Evolutionary conservation across 2,113 vertebrate species (phyloP).

Genomic region (Callipepla californica): DNA sequence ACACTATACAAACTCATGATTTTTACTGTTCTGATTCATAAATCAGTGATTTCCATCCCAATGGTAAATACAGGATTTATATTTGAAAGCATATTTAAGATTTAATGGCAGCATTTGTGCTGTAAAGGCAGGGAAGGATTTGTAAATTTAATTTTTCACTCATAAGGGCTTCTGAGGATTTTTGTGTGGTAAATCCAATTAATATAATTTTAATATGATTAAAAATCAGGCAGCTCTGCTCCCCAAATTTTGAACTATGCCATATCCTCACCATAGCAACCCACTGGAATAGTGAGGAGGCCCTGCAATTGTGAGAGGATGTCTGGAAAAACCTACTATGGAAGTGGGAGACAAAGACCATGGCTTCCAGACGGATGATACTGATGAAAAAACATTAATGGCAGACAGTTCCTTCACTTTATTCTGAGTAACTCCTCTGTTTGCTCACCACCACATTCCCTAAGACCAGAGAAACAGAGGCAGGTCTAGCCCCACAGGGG

Average conservation of each 20-base stretch:
- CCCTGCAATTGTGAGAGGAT: neutral
- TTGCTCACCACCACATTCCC: neutral
- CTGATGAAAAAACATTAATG: neutral
- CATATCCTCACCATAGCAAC: neutral
- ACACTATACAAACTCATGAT: conserved; percentile 24
- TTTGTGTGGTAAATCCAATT: conserved; percentile 36
- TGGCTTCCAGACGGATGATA: neutral
- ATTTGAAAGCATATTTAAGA: conserved; percentile 57
- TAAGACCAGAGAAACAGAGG: neutral
- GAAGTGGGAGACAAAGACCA: neutral
- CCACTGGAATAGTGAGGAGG: neutral
- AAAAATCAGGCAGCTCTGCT: neutral
- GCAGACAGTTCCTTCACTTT: neutral
- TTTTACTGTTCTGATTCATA: conserved; percentile 52
- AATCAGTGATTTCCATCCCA: conserved; percentile 43
- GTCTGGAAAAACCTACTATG: neutral
- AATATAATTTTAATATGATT: conserved; percentile 25
- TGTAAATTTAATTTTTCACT: conserved; percentile 59
- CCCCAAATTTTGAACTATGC: neutral
- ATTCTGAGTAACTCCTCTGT: neutral
- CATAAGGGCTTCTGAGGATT: conserved; percentile 32
- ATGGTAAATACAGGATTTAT: conserved; percentile 55
- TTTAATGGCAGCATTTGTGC: conserved; percentile 58
- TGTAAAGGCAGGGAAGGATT: conserved; percentile 36
- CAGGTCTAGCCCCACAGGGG: neutral